Evolutionary conservation across 2,797 vertebrate species (phyloP).

Genomic region (Gambelia wislizenii): DNA sequence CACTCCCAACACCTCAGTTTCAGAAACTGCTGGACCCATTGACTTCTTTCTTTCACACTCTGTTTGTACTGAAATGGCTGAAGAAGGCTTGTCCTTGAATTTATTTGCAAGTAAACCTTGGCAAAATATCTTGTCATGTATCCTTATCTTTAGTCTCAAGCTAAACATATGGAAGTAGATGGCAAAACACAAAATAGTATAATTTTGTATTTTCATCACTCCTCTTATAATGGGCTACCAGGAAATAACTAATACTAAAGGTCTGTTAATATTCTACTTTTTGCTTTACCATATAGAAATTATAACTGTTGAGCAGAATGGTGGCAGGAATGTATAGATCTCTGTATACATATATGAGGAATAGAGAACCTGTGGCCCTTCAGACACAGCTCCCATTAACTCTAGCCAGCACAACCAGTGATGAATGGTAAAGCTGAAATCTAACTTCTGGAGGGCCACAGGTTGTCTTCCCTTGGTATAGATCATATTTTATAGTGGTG

Average conservation of each 20-base stretch:
- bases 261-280: background rate
- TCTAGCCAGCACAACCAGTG: too few species aligned
- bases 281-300: background rate
- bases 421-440: background rate
- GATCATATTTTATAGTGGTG: background rate
- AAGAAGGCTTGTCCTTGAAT: background rate
- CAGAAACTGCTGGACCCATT: background rate
- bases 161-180: background rate
- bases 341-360: background rate
- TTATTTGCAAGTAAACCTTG: background rate
- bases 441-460: too few species aligned
- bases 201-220: background rate
- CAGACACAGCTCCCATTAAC: background rate
- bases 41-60: fast-evolving
- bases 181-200: background rate
- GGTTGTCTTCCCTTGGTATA: too few species aligned
- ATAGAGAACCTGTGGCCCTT: background rate
- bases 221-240: background rate
- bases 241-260: background rate
- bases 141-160: background rate
- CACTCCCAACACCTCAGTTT: background rate
- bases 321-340: background rate
- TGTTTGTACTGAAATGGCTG: fast-evolving
- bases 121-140: background rate
- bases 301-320: background rate